These are phyloP conservation scores for Chironomus tentans DNA, from an alignment of 2,888 invertebrate genomes.

Conservation along the genomic window DNA sequence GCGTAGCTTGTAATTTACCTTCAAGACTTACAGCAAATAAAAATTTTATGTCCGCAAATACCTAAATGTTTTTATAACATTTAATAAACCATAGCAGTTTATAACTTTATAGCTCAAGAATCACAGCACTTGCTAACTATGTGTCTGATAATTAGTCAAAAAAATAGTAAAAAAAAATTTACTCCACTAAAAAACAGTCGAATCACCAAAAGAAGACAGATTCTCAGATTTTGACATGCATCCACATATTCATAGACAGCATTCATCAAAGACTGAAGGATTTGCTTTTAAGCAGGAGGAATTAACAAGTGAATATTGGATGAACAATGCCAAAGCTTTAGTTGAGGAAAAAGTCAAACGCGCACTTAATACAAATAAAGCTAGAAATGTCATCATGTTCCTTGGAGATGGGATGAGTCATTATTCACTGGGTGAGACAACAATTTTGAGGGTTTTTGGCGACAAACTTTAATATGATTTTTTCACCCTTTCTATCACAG, in stretches of 20 bases:
- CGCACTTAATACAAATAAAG: conserved; percentile 30
- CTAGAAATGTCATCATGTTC: conserved; percentile 58
- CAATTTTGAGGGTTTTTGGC: not conserved
- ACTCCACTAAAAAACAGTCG: too few species aligned
- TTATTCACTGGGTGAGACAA: conserved; percentile 45
- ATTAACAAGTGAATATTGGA: conserved; percentile 35
- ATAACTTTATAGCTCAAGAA: too few species aligned
- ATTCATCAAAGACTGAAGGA: conserved; percentile 47
- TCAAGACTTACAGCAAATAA: too few species aligned
- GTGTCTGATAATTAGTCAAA: too few species aligned
- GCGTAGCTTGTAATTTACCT: too few species aligned
- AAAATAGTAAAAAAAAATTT: too few species aligned
- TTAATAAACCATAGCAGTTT: too few species aligned
- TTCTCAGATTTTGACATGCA: not conserved
- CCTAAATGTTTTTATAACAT: too few species aligned
- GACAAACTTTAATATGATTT: too few species aligned
- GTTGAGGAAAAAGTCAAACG: conserved; percentile 29
- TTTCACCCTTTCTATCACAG: not conserved
- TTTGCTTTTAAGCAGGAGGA: conserved; percentile 30
- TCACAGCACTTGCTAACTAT: too few species aligned
- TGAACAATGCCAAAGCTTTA: conserved; percentile 32
- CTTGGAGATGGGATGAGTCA: conserved; percentile 61
- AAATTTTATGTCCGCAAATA: too few species aligned
- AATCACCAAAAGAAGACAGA: too few species aligned
- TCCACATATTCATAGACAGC: not conserved